A percentile compares a stretch with the other conserved stretches of the same genome.
Conservation (phyloP, 2,113 vertebrate genomes). For the Xiphias gladius region DNA sequence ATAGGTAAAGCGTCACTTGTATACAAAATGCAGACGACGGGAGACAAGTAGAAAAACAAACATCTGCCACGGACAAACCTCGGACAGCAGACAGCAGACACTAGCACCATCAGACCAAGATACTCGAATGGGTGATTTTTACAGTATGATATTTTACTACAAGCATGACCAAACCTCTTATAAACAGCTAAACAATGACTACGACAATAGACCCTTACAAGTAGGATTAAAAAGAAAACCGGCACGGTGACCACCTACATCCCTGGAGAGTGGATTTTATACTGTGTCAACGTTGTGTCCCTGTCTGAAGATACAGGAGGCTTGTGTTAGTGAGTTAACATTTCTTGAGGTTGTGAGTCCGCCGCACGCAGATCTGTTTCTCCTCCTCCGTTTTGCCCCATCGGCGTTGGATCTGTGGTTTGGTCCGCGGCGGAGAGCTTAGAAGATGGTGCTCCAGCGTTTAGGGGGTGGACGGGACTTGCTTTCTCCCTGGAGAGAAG, state of each 20-base stretch:
- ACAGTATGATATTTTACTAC: conserved; percentile 40
- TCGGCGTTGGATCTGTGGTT: conserved; percentile 47
- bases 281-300: conserved; percentile 52
- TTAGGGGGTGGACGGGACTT: conserved; percentile 85
- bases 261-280: conserved; percentile 34
- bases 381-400: conserved; percentile 34
- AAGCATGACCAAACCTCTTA: conserved; percentile 34
- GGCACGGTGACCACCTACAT: not conserved
- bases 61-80: conserved; percentile 41
- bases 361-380: conserved; percentile 50
- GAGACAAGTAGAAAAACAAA: conserved; percentile 49
- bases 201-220: conserved; percentile 14
- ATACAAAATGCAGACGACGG: conserved; percentile 49
- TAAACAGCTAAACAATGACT: conserved; percentile 30
- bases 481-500: conserved; percentile 79
- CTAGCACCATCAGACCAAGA: conserved; percentile 61
- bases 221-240: conserved; percentile 33
- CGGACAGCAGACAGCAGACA: conserved; percentile 51
- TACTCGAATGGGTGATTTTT: conserved; percentile 15
- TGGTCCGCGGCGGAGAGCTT: conserved; percentile 64
- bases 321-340: conserved; percentile 82
- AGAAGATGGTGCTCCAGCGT: conserved; percentile 89
- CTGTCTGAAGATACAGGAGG: conserved; percentile 50
- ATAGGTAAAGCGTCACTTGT: conserved; percentile 28
- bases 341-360: conserved; percentile 73